Base-by-base conservation (phyloP, 2,888 invertebrate genomes). In the Phengaris arion region DNA sequence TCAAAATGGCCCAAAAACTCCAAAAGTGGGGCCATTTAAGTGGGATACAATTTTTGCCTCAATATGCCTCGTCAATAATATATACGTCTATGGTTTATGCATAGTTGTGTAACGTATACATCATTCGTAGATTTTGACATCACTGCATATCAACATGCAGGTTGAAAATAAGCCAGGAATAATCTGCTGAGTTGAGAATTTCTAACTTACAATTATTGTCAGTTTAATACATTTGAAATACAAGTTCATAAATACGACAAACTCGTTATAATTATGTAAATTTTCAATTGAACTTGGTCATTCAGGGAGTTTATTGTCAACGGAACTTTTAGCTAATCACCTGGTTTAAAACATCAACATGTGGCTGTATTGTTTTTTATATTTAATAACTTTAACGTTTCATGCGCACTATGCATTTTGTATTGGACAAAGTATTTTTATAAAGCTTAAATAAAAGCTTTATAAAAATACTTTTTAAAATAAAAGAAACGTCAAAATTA, bases 191-290 rank as follows among this genome's bases (percentile, higher is more conserved):
- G 22, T 35, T 64, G 59, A 13, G 12, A 64, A 45, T 10, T 64
- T 64, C 13, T 12, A 13, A 64, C 64, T 64, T 35, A 64, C 6
- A 45, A 10, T 13, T 22, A 22, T 35, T 64, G 59, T 64, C 35
- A 64, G 64, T 13, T 35, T 35, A 64, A 64, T 64, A 12, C 35
- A 45, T 64, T 64, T 35, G 35, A 12, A 64, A 64, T 7, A 64
- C 35, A 64, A 64, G 15, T 64, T 45, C 35, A 64, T 45, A 64
- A 64, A 64, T 64, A 64, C 64, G 64, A 64, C 64, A 13, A 13
- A 64, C 64, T 35, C 35, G 35, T 64, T 64, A 64, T 64, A 64
- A 64, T 64, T 13, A 64, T 13, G 64, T 35, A 64, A 64, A 64
- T 64, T 64, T 64, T 64, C 35, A 64, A 64, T 64, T 64, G 6